Base-by-base conservation (phyloP, 1,140 invertebrate species). In the Pararge aegeria region DNA sequence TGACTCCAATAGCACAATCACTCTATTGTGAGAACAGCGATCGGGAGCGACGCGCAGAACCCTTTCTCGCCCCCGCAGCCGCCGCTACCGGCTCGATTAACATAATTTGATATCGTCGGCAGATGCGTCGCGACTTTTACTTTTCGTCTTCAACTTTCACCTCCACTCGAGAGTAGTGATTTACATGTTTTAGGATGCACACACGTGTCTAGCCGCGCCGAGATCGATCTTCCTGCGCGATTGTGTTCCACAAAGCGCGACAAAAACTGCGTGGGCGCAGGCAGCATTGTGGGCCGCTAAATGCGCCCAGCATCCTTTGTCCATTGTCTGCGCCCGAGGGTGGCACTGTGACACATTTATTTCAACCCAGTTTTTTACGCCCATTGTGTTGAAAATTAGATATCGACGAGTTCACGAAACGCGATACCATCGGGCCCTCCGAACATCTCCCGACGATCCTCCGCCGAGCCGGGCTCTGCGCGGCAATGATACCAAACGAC, bases 311-410 rank as follows among this genome's bases (percentile, higher is more conserved):
- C 69, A 74, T 61, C 69, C 78, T 87, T 85, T 83, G 86, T 81
- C 75, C 86, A 89, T 89, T 89, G 83, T 89, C 64, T 80, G 80
- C 70, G 67, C 69, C 69, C 64, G 80, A 83, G 86, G 86, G 86
- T 89, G 84, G 81, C 83, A 78, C 82, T 86, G 80, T 85, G 86
- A 89, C 86, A 87, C 83, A 85, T 86, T 84, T 88, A 86, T 87
- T 87, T 84, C 79, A 78, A 78, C 74, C 79, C 68, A 80, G 70
- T 85, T 88, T 88, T 89, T 86, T 84, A 83, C 72, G 57, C 68
- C 86, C 83, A 89, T 89, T 89, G 86, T 89, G 83, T 87, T 86
- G 78, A 72, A 84, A 86, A 89, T 89, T 86, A 83, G 82, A 86
- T 78, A 83, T 80, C 76, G 78, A 69, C 72, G 81, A 82, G 79